These are phyloP conservation scores for Datnioides undecimradiatus DNA, from an alignment of 2,113 vertebrate species.

Conservation along the genomic window DNA sequence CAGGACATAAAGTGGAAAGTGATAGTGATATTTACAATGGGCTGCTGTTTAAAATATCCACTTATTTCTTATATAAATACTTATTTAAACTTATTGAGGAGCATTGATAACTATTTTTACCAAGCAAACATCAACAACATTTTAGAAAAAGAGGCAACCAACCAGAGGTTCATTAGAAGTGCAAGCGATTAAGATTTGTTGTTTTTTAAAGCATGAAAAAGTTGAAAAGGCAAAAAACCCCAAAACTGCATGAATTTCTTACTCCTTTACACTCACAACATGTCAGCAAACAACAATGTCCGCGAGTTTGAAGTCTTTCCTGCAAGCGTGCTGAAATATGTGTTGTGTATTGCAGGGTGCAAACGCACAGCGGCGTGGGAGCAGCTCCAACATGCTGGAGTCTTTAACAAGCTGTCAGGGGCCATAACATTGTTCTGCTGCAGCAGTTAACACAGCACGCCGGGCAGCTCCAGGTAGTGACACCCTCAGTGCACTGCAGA, in stretches of 20 bases:
- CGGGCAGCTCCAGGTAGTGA: conserved; percentile 70
- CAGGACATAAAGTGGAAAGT: background rate
- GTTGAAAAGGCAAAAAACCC: too few species aligned
- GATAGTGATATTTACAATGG: background rate
- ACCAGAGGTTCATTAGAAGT: background rate
- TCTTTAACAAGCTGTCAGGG: conserved; percentile 83
- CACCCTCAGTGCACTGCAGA: conserved; percentile 54
- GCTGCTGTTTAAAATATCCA: background rate
- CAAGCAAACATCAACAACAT: background rate
- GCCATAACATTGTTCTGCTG: conserved; percentile 69
- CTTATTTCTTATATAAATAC: background rate
- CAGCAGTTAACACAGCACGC: conserved; percentile 68
- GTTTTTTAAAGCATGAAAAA: background rate
- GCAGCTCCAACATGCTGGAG: conserved; percentile 61
- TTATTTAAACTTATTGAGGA: background rate
- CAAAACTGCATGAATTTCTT: background rate
- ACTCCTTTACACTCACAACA: background rate
- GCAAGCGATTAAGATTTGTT: background rate
- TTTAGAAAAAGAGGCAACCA: background rate
- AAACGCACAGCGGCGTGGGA: conserved; percentile 57
- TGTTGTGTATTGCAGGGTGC: conserved; percentile 38
- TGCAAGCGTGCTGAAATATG: conserved; percentile 25
- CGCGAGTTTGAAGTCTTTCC: conserved; percentile 3
- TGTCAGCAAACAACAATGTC: conserved; percentile 11
- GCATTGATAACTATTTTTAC: too few species aligned